Base-by-base conservation (phyloP, 2,113 vertebrate genomes). In the Heliornis fulica region DNA sequence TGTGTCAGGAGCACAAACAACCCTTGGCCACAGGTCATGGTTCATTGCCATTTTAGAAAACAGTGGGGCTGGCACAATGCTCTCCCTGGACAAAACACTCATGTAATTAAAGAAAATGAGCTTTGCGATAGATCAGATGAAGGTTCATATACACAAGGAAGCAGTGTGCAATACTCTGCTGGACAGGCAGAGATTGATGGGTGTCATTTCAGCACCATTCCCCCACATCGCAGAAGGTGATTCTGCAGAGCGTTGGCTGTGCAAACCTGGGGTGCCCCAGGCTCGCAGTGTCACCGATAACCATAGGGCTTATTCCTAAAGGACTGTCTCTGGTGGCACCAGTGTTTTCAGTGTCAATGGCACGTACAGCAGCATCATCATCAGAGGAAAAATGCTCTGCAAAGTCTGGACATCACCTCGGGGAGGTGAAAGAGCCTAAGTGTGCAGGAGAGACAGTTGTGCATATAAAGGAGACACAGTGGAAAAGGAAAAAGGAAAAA, bases 11-110 rank as follows among this genome's bases (percentile, higher is more conserved):
- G 60, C 69, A 92, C 93, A 95, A 96, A 96, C 88, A 96, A 93
- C 76, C 80, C 41, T 71, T 86, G 95, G 83, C 92, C 94, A 97
- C 86, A 34, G 94, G 88, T 95, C 94, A 82, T 10, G 40, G 88
- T 89, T 83, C 93, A 79, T 60, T 86, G 56, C 40, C 61, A 51
- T 60, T 95, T 83, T 48, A 81, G 61, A 88, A 96, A 86, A 93
- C 48, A 92, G 22, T 76, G 50, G 36, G 40, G 45, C 60, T 93
- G 79, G 71, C 84, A 90, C 60, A 48, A 12, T 46, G 71, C 28
- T 65, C 28, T 92, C 43, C 61, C 56, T 78, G 64, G 68, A 89
- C 34, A 96, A 89, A 86, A 64, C 51, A 71, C 28, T 83, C 53
- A 32, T 15, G 57, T 87, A 83, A 94, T 86, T 65, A 96, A 92